Percentiles rank a stretch among this genome's conserved stretches.
Evolutionary conservation across 2,888 invertebrate genomes (phyloP).

Genomic region (Andrena bucephala): DNA sequence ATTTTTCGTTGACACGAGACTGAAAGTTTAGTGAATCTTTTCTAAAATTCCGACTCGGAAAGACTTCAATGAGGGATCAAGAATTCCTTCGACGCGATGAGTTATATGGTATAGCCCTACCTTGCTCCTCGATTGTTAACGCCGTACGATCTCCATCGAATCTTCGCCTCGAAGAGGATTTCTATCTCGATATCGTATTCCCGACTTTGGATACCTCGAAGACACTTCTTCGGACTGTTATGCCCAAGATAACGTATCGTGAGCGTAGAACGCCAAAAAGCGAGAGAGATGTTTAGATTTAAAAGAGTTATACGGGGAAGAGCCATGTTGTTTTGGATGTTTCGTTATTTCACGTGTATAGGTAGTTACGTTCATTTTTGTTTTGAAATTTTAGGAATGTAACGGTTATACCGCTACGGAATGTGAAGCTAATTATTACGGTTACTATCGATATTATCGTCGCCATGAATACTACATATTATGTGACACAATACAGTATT

Average conservation of each 20-base stretch:
- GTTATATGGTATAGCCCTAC: not conserved
- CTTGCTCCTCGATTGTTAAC: constrained; percentile 15
- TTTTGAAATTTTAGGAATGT: constrained; percentile 30
- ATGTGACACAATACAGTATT: constrained; percentile 53
- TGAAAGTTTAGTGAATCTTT: constrained; percentile 14
- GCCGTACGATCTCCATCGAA: not conserved
- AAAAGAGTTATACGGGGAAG: not conserved
- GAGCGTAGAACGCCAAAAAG: not conserved
- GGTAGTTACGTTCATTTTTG: constrained; percentile 10
- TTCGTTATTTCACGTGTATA: not conserved
- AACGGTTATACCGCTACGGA: constrained; percentile 1
- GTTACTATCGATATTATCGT: constrained; percentile 43
- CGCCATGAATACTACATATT: constrained; percentile 42
- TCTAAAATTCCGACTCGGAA: constrained; percentile 16
- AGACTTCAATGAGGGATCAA: constrained; percentile 54
- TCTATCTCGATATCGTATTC: not conserved
- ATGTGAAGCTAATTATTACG: constrained; percentile 25
- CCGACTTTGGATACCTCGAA: not conserved
- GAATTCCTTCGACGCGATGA: constrained; percentile 15
- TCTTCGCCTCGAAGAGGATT: not conserved
- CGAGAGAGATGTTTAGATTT: constrained; percentile 28
- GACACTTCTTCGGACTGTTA: constrained; percentile 12
- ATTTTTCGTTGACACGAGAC: constrained; percentile 7
- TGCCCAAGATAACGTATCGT: constrained; percentile 19
- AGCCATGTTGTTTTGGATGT: constrained; percentile 20